Base-by-base conservation (phyloP, 2,888 invertebrate genomes). In the Morpho helenor region DNA sequence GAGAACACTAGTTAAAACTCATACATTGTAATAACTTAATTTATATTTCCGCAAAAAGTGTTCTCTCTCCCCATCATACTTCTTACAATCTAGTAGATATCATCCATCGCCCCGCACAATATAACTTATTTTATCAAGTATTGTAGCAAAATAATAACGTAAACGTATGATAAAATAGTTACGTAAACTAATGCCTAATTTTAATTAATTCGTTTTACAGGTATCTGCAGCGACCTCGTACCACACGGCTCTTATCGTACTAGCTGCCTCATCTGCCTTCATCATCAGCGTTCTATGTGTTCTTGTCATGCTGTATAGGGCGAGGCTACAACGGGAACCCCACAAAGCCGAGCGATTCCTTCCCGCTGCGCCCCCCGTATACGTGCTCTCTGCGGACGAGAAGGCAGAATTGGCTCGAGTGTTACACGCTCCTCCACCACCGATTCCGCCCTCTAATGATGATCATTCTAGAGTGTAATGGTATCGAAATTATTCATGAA, bases 231-330 rank as follows among this genome's bases (percentile, higher is more conserved):
- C 94, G 39, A 93, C 93, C 7, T 93, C 94, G 0, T 95, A 96
- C 73, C 96, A 96, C 75, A 94, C 95, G 8, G 95, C 95, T 47
- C 90, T 96, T 22, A 94, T 96, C 68, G 95, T 96, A 10, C 88
- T 96, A 55, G 95, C 95, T 31, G 95, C 95, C 0, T 94, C 94
- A 7, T 95, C 96, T 5, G 95, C 96, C 0, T 96, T 96, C 73
- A 92, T 96, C 58, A 95, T 96, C 75, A 95, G 95, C 75, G 94
- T 95, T 22, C 89, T 96, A 22, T 93, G 95, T 40, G 93, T 96
- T 4, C 91, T 96, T 9, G 92, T 96, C 3, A 94, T 95, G 92
- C 82, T 96, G 9, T 96, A 96, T 77, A 92, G 95, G 8, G 91
- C 92, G 8, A 79, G 87, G 61, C 75, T 93, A 39, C 92, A 91